phyloP scores from a whole-genome alignment of 2,113 vertebrate genomes.

The Silurus glanis region DNA sequence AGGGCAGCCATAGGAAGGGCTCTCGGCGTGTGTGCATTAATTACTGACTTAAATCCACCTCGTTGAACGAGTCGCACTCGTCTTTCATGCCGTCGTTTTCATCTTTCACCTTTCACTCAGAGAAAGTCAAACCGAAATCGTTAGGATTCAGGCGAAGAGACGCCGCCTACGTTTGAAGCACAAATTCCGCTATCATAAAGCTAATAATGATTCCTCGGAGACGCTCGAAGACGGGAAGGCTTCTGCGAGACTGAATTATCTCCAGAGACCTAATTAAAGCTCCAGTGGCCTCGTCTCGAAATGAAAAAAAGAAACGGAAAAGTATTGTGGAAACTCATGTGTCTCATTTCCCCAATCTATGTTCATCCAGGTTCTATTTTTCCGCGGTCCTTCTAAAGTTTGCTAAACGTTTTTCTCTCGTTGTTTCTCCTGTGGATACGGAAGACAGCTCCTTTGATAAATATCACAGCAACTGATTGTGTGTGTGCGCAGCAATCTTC shows the following conservation, averaged over 20 bases:
- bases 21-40: not conserved
- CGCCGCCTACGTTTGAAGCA: not conserved
- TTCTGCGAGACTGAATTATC: not conserved
- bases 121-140: not conserved
- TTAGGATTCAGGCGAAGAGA: not conserved
- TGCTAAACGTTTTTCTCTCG: conserved; percentile 6
- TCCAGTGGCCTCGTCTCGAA: not conserved
- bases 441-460: conserved; percentile 47
- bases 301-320: not conserved
- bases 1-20: not conserved
- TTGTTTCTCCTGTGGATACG: conserved; percentile 27
- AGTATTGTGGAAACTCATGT: not conserved
- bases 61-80: not conserved
- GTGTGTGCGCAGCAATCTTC: not conserved
- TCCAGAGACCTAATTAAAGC: not conserved
- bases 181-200: not conserved
- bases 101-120: not conserved
- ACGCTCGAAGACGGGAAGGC: not conserved
- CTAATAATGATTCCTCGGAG: not conserved
- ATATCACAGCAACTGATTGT: conserved; percentile 44
- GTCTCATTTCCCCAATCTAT: conserved; percentile 15
- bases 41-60: not conserved
- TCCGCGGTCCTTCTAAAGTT: conserved; percentile 22
- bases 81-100: not conserved
- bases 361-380: conserved; percentile 30